These are phyloP conservation scores for Omphaloscelis lunosa DNA, from an alignment of 2,888 invertebrate genomes.

Conservation along the genomic window DNA sequence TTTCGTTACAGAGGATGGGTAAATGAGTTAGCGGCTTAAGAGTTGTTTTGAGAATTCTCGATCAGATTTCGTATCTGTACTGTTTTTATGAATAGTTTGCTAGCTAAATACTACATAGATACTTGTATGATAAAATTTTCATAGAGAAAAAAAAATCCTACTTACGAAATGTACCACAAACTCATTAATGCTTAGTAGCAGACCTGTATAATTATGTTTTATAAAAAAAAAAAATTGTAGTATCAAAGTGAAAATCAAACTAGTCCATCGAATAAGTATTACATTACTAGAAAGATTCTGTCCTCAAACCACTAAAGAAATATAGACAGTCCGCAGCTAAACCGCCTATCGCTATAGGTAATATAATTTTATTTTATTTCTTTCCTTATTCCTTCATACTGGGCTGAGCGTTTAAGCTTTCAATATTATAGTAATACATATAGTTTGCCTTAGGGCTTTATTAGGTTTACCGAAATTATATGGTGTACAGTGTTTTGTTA, in stretches of 20 bases:
- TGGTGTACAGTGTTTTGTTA: slow-evolving; percentile 5
- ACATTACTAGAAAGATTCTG: slow-evolving; percentile 32
- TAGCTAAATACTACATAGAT: neutral
- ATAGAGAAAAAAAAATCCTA: neutral
- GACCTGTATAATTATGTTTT: neutral
- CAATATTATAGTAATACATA: slow-evolving; percentile 45
- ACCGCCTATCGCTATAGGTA: slow-evolving; percentile 41
- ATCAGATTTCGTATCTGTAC: neutral
- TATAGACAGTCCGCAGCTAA: slow-evolving; percentile 49
- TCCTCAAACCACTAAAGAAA: slow-evolving; percentile 26
- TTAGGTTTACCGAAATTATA: slow-evolving; percentile 14
- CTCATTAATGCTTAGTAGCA: neutral
- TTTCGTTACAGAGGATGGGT: neutral
- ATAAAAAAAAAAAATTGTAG: neutral
- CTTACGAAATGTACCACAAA: neutral
- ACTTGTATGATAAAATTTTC: neutral
- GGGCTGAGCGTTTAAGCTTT: slow-evolving; percentile 48
- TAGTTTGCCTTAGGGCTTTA: slow-evolving; percentile 26
- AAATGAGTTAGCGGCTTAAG: neutral
- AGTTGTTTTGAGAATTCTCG: slow-evolving; percentile 5
- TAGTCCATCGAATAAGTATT: slow-evolving; percentile 5
- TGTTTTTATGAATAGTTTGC: neutral
- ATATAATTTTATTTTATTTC: slow-evolving; percentile 58
- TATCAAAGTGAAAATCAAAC: neutral
- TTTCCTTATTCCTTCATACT: slow-evolving; percentile 42